Evolutionary conservation across 2,797 vertebrate species (phyloP).

Genomic region (Mus minutoides): DNA sequence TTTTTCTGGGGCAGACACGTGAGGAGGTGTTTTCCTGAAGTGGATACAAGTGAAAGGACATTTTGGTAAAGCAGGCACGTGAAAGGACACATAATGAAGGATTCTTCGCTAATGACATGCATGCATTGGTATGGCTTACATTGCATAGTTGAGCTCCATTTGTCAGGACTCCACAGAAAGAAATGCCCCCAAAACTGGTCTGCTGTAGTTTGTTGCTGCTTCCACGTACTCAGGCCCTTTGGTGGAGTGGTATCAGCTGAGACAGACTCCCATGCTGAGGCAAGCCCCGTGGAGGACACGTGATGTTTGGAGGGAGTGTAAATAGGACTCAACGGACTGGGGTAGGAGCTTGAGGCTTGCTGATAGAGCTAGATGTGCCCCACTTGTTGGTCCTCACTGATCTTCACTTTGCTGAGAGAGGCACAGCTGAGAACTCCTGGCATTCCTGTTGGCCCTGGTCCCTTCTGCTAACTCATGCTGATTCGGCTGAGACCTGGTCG

Average conservation of each 20-base stretch:
- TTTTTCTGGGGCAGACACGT: not conserved
- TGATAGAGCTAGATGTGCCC: not conserved
- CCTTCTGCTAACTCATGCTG: not conserved
- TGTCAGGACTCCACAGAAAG: not conserved
- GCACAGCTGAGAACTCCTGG: not conserved
- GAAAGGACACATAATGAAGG: not conserved
- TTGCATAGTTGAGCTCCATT: not conserved
- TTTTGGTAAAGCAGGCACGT: not conserved
- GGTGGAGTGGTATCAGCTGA: not conserved
- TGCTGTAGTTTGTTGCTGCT: not conserved
- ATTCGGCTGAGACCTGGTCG: not conserved
- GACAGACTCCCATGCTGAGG: not conserved
- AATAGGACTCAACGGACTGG: not conserved
- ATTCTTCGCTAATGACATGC: not conserved
- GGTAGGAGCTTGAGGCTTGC: not conserved
- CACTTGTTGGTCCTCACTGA: not conserved
- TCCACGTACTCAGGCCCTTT: not conserved
- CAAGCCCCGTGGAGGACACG: not conserved
- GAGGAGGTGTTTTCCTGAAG: not conserved
- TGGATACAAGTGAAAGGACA: not conserved
- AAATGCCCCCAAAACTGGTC: not conserved
- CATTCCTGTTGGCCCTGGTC: no score
- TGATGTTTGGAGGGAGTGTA: not conserved
- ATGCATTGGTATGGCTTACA: not conserved
- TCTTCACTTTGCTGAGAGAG: no score